phyloP scores from a whole-genome alignment of 2,888 invertebrate species.

The Notocelia uddmanniana region DNA sequence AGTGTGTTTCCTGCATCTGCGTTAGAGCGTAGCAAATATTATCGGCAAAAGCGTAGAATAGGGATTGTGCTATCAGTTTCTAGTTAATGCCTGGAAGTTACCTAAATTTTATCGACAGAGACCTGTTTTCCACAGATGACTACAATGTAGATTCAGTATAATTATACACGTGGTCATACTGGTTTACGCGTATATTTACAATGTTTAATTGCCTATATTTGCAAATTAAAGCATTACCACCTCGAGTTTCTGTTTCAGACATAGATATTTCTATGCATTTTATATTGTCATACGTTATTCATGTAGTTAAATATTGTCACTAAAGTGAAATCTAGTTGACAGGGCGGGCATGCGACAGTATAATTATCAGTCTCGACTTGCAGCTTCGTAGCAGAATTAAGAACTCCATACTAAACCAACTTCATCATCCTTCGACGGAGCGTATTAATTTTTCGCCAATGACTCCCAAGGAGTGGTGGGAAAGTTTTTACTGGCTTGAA shows the following conservation, averaged over 20 bases:
- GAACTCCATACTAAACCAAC: constrained; percentile 20
- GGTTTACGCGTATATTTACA: too few relatives aligned
- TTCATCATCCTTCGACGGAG: constrained; percentile 17
- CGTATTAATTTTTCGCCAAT: constrained; percentile 23
- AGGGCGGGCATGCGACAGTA: constrained; percentile 2
- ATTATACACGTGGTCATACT: too few relatives aligned
- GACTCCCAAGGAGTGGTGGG: constrained; percentile 11
- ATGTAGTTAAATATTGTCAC: too few relatives aligned
- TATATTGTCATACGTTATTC: too few relatives aligned
- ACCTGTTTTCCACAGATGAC: too few relatives aligned
- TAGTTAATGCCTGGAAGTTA: neutral
- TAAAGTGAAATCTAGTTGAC: neutral
- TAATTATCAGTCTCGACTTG: constrained; percentile 16
- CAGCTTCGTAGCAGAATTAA: neutral
- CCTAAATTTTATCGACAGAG: too few relatives aligned
- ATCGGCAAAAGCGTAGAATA: neutral
- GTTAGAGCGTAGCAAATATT: neutral
- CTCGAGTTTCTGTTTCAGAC: neutral
- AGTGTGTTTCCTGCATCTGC: neutral
- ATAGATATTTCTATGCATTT: neutral
- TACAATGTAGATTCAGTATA: too few relatives aligned
- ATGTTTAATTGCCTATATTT: too few relatives aligned
- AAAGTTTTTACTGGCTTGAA: constrained; percentile 16
- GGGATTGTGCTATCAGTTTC: neutral
- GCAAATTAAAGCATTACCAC: neutral